Evolutionary conservation across 2,888 invertebrate species (phyloP).

Genomic region (Holacanthella duospinosa): DNA sequence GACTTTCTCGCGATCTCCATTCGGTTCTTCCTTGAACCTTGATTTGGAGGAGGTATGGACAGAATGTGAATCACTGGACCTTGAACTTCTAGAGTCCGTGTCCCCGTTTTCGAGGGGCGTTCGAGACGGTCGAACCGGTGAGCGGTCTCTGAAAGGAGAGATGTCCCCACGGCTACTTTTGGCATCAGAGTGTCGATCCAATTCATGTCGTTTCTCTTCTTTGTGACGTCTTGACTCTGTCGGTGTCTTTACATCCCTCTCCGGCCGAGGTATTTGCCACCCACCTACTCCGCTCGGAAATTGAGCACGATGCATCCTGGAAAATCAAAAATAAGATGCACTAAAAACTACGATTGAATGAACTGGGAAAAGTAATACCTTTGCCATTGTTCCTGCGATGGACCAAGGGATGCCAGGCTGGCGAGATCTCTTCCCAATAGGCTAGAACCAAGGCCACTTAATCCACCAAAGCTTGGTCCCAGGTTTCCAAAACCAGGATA

Average conservation of each 20-base stretch:
- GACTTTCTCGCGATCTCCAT: conserved; percentile 30
- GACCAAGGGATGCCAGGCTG: conserved; percentile 25
- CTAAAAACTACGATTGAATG: too few species aligned
- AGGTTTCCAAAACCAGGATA: conserved; percentile 32
- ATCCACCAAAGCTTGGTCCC: conserved; percentile 35
- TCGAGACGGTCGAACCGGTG: conserved; percentile 32
- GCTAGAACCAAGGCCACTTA: conserved; percentile 35
- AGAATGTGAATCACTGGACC: conserved; percentile 33
- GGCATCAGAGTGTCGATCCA: conserved; percentile 13
- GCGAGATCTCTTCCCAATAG: conserved; percentile 32
- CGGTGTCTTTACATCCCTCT: conserved; percentile 29
- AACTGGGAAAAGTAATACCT: too few species aligned
- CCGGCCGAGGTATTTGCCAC: conserved; percentile 25
- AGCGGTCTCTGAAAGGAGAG: conserved; percentile 35
- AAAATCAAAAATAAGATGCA: neutral
- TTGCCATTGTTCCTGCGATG: conserved; percentile 35
- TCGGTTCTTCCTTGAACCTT: conserved; percentile 29
- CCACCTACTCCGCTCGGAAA: conserved; percentile 21
- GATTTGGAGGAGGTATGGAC: conserved; percentile 28
- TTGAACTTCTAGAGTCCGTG: conserved; percentile 33
- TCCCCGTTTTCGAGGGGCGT: conserved; percentile 35
- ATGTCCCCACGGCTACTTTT: conserved; percentile 19
- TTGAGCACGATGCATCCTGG: conserved; percentile 26
- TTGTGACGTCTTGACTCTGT: conserved; percentile 29
- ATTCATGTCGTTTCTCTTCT: conserved; percentile 25